Base-by-base conservation (phyloP, 1,140 invertebrate species). In the Asbolus verrucosus region DNA sequence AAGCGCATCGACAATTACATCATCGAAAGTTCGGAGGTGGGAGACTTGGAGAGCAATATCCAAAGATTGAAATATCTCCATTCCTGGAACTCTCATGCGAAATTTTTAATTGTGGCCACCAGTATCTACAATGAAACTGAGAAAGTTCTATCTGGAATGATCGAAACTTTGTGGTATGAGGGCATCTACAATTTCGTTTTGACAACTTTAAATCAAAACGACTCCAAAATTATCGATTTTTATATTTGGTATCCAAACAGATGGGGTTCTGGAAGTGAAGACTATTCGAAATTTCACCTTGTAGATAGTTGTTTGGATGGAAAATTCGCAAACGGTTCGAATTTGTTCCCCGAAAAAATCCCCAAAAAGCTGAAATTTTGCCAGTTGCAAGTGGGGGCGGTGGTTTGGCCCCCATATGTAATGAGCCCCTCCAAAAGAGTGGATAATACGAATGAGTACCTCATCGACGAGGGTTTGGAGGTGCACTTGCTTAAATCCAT, bases 161-260 rank as follows among this genome's bases (percentile, higher is more conserved):
- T 54, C 9, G 46, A 54, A 54, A 27, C 21, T 24, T 30, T 54
- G 24, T 54, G 46, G 46, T 54, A 13, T 11, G 46, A 54, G 27
- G 46, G 46, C 6, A 11, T 54, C 21, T 54, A 54, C 21, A 27
- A 54, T 13, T 54, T 54, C 11, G 6, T 54, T 54, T 54, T 54
- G 9, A 24, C 8, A 2, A 54, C 21, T 2, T 3, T 9, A 11
- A 14, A 24, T 9, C 11, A n/a, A 6, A 13, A 27, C 11, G 11
- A 27, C 9, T 27, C 46, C 1, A 1, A 14, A 24, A 4, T 27
- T 4, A 5, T 30, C 9, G 13, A 54, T 27, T 13, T 54, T 1
- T 54, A 54, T 21, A 54, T 9, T 24, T 54, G 46, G 46, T 54
- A 54, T 16, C 46, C 46, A 0, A 27, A 54, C 11, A 24, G 21